These are phyloP conservation scores for Pipa parva DNA, from an alignment of 2,113 vertebrate species.

Conservation along the genomic window DNA sequence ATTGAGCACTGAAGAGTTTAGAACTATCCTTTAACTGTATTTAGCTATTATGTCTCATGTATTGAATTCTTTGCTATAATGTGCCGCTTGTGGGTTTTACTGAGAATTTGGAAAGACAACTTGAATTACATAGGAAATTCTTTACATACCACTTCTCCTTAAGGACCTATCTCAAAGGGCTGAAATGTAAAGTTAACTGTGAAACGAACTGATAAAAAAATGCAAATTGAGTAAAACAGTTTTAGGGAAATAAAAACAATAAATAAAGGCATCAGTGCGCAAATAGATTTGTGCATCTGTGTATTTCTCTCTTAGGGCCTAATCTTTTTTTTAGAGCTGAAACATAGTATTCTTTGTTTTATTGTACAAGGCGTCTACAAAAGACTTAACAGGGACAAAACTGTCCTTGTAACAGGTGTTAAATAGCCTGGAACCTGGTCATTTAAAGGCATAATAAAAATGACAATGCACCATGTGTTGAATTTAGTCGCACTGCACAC, in stretches of 20 bases:
- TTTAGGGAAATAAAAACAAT: neutral
- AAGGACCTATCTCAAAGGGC: slow-evolving; percentile 4
- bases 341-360: too few species aligned
- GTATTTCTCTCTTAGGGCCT: too few species aligned
- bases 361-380: too few species aligned
- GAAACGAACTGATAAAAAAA: too few species aligned
- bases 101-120: slow-evolving; percentile 15
- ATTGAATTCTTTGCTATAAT: slow-evolving; percentile 10
- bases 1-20: neutral
- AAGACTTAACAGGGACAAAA: too few species aligned
- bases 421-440: too few species aligned
- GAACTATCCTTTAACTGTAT: neutral
- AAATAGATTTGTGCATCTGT: too few species aligned
- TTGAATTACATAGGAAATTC: slow-evolving; percentile 34
- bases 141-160: slow-evolving; percentile 26
- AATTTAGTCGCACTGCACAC: too few species aligned
- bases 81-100: neutral
- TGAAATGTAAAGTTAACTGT: neutral
- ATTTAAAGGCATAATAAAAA: too few species aligned
- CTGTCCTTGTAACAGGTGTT: too few species aligned
- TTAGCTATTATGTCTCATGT: neutral
- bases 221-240: neutral
- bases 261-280: neutral
- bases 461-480: too few species aligned
- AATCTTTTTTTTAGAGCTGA: too few species aligned